Evolutionary conservation across 2,797 vertebrate species (phyloP).

Genomic region (Siniperca undulata): DNA sequence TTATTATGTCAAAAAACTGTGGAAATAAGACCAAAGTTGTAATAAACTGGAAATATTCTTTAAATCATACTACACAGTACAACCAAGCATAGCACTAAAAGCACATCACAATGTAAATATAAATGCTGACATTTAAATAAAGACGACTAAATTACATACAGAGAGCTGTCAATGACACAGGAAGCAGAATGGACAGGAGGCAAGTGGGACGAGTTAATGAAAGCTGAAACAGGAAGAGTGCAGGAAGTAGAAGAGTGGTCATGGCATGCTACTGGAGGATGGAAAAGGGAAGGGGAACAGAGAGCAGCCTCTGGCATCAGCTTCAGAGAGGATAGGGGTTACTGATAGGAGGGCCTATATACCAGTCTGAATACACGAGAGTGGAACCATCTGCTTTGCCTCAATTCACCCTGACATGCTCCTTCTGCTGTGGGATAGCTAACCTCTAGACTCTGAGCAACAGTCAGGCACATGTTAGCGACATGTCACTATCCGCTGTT

Average conservation of each 20-base stretch:
- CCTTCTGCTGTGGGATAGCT: slow-evolving; percentile 16
- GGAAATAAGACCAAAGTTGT: slow-evolving; percentile 7
- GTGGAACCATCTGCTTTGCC: slow-evolving; percentile 22
- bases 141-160: neutral
- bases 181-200: slow-evolving; percentile 4
- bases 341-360: slow-evolving; percentile 67
- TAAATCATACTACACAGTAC: neutral
- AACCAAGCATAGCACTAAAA: slow-evolving; percentile 9
- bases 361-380: slow-evolving; percentile 40
- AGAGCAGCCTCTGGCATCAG: slow-evolving; percentile 99
- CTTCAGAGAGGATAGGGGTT: slow-evolving; percentile 92
- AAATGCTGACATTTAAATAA: slow-evolving; percentile 25
- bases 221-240: slow-evolving; percentile 72
- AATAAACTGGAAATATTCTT: slow-evolving; percentile 27
- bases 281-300: slow-evolving; percentile 78
- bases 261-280: slow-evolving; percentile 83
- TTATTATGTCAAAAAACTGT: neutral
- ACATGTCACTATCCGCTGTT: slow-evolving; percentile 39
- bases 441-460: slow-evolving; percentile 6
- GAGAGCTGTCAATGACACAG: neutral
- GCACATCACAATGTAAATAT: slow-evolving; percentile 14
- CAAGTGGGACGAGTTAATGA: slow-evolving; percentile 43
- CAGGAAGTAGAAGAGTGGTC: slow-evolving; percentile 69
- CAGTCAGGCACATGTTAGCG: slow-evolving; percentile 21
- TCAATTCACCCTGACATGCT: slow-evolving; percentile 42